Percentiles rank a stretch among this genome's conserved stretches.
phyloP scores from a whole-genome alignment of 2,113 vertebrate genomes.

The Isurus oxyrinchus region DNA sequence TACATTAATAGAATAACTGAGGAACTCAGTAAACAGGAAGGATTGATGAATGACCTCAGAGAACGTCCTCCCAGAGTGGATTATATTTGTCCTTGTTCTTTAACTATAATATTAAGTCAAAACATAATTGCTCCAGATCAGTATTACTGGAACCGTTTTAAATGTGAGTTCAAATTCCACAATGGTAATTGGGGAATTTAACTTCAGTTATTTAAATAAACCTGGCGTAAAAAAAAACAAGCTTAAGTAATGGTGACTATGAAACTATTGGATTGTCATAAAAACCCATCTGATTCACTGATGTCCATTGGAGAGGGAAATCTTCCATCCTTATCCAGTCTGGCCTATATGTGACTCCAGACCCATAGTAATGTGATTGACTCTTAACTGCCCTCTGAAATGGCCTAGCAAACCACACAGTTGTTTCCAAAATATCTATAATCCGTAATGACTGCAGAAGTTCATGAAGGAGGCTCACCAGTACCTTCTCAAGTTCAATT shows the following conservation, averaged over 20 bases:
- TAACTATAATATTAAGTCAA: background rate
- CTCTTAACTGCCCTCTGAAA: background rate
- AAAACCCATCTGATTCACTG: background rate
- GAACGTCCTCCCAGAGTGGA: background rate
- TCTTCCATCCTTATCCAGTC: background rate
- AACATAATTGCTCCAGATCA: background rate
- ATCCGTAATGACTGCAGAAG: background rate
- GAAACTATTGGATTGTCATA: background rate
- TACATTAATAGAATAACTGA: background rate
- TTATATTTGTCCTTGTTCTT: background rate
- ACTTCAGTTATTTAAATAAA: background rate
- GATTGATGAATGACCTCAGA: background rate
- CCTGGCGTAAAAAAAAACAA: background rate
- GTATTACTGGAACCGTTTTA: background rate
- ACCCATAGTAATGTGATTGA: background rate
- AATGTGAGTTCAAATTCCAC: background rate
- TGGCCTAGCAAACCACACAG: background rate
- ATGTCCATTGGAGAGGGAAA: background rate
- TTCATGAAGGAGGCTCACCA: background rate
- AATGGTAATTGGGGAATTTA: background rate
- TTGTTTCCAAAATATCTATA: background rate
- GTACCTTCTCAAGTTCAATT: background rate
- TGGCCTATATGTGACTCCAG: background rate
- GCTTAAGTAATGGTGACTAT: background rate
- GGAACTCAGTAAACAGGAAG: background rate